Base-by-base conservation (phyloP, 2,113 vertebrate species). In the Theristicus caerulescens region DNA sequence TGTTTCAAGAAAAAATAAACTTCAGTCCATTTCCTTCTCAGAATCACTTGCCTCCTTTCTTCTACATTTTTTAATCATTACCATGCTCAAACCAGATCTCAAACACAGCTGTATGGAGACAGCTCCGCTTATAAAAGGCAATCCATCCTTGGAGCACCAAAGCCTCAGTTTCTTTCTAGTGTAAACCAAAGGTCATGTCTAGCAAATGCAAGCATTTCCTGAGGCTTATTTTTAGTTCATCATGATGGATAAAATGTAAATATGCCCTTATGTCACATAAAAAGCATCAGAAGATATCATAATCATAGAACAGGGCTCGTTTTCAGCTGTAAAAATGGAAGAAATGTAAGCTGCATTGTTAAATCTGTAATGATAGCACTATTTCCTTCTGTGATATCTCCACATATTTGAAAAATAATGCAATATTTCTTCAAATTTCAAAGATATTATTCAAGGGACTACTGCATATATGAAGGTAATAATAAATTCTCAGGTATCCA, bases 171-270 rank as follows among this genome's bases (percentile, higher is more conserved):
- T 88, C 70, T 87, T 89, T 76, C n/a, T 34, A 36, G 36, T 62
- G 31, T 79, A 96, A 94, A 94, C 24, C 47, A 90, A 91, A 94
- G 87, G 92, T 89, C 38, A 95, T 47, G 44, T 93, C 62, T 52
- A 90, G 66, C 55, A 95, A 95, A 83, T 22, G 46, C 10, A 52
- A 73, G 31, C 10, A 18, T 72, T 89, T 96, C 36, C 51, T 26
- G 31, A 88, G 67, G 26, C 31, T 89, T 76, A 34, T 18, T 70
- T 94, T 82, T 44, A 59, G 55, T 78, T 94, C 91, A 82, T 77
- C 44, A 36, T 27, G 40, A 80, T 51, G 76, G 44, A 65, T 47
- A 88, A 96, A 94, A 80, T 82, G 82, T 92, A 96, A 94, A 95
- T 94, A 95, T 70, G 59, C 61, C 32, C 20, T 97, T 84, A 86